Evolutionary conservation across 2,797 vertebrate species (phyloP).

Genomic region (Crenuchus spilurus): DNA sequence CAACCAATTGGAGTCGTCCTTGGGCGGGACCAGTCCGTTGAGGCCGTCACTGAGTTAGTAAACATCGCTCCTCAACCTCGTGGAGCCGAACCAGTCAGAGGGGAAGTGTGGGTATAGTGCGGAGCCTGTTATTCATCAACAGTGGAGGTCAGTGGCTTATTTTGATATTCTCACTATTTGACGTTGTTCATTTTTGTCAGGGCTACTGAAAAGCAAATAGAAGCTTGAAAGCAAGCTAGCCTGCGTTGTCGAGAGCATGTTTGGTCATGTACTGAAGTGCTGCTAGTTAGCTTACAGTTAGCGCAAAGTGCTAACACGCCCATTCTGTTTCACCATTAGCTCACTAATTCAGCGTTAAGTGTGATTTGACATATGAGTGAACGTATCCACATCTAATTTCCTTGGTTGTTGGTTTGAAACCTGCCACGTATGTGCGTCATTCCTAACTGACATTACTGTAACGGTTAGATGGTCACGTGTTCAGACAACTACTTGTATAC

Average conservation of each 20-base stretch:
- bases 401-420: neutral
- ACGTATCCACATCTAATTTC: neutral
- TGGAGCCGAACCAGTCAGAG: constrained; percentile 31
- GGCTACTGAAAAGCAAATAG: neutral
- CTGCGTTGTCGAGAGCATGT: no score
- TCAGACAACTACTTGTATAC: no score
- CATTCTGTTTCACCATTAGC: neutral
- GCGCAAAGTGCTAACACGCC: neutral
- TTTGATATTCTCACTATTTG: neutral
- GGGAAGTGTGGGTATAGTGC: constrained; percentile 16
- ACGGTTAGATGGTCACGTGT: constrained; percentile 3
- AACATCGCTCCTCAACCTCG: constrained; percentile 58
- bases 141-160: constrained; percentile 34
- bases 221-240: neutral
- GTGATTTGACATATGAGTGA: neutral
- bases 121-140: neutral
- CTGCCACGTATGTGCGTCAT: neutral
- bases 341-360: neutral
- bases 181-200: neutral
- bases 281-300: constrained; percentile 6
- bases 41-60: constrained; percentile 57
- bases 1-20: constrained; percentile 45
- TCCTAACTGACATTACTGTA: neutral
- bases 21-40: constrained; percentile 33
- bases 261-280: neutral